Evolutionary conservation across 1,140 invertebrate genomes (phyloP), one percentile per base, ranked within the genome.

Genomic region (Uloborus diversus): DNA sequence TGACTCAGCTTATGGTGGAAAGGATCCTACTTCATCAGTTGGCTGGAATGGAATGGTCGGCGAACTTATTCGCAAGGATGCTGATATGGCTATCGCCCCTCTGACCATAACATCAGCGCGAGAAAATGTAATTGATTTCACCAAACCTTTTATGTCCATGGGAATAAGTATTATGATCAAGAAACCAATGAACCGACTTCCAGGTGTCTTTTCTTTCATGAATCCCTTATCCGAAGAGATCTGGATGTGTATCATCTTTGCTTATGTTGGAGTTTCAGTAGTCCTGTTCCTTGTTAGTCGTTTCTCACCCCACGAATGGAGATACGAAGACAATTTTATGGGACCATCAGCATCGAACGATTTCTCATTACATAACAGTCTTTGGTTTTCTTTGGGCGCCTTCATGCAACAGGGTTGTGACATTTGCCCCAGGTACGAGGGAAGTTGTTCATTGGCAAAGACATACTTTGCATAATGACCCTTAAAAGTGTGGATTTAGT

Each of bases 161-260:
- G 96, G 97, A 69, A 97, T 99, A 84, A 97, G 95, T 82, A 98
- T 99, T 82, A 95, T 98, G 92, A 96, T 98, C 84, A 98, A 97
- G 88, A 98, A 96, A 86, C 95, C 95, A 4, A 91, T 96, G 80
- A 98, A 98, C 87, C 93, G 94, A 85, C 93, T 94, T 84, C 92
- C 93, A 1, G 94, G 88, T 7, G 87, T 98, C 4, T 99, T 99
- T 88, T 97, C 96, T 84, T 99, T 99, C 87, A 92, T 99, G 85
- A 95, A 96, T 86, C 98, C 98, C 11, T 89, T 99, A 33, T 98
- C 96, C 59, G 95, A 95, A 84, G 97, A 98, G 87, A 98, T 99
- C 85, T 99, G 97, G 97, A 94, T 91, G 85, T 98, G 96, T 87
- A 94, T 99, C 65, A 92, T 97, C 82, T 96, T 98, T 86, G 96